Conservation (phyloP, 2,113 vertebrate genomes). For the Glaucomys volans region DNA sequence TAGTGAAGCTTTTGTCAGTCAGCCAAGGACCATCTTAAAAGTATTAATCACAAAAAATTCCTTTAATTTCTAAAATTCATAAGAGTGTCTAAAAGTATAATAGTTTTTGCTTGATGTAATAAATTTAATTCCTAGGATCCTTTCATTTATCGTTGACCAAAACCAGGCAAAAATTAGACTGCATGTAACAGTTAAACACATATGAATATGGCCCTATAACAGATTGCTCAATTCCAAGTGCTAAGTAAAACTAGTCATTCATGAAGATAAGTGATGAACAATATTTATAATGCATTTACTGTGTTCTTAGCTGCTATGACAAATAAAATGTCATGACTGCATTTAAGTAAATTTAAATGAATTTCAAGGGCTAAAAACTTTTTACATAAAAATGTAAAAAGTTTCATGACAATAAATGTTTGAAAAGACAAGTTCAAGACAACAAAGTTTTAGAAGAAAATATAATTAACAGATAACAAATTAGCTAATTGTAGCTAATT, state of each 20-base stretch:
- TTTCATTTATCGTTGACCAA: constrained; percentile 50
- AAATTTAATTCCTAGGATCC: constrained; percentile 50
- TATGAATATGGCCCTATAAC: neutral
- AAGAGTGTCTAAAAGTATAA: neutral
- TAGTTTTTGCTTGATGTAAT: constrained; percentile 3
- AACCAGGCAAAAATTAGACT: neutral
- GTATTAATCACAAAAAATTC: neutral
- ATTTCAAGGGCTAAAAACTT: constrained; percentile 36
- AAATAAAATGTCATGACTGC: neutral
- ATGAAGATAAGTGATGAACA: neutral
- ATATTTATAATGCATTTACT: constrained; percentile 37
- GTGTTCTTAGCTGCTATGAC: neutral
- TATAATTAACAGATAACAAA: neutral
- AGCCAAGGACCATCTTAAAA: neutral
- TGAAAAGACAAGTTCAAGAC: neutral
- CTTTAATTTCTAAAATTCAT: constrained; percentile 23
- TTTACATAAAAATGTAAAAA: neutral
- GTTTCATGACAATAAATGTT: neutral
- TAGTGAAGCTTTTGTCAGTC: neutral
- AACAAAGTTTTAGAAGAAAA: neutral
- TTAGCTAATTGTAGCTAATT: constrained; percentile 15
- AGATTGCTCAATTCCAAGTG: constrained; percentile 38
- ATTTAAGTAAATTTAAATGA: constrained; percentile 34
- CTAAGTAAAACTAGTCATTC: neutral
- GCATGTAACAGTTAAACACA: constrained; percentile 28